Evolutionary conservation across 2,888 invertebrate species (phyloP), one percentile per base, ranked within the genome.

Genomic region (Andrena haemorrhoa): DNA sequence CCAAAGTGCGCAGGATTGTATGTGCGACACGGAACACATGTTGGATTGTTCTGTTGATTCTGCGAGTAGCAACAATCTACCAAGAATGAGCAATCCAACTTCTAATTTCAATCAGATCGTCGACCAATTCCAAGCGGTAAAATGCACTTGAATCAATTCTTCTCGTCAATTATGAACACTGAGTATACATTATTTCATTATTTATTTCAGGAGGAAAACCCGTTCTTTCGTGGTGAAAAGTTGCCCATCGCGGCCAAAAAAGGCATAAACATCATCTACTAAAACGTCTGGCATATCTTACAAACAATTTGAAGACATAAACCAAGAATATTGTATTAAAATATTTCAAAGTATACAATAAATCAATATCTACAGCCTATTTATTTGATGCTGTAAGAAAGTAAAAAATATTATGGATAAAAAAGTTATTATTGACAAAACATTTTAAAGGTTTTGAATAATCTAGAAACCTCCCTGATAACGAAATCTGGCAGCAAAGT

Each of bases 11-110:
- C 98, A 99, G 94, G 97, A 98, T 82, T 99, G 99, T 93, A 98
- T 99, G 96, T 99, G 99, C 89, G 99, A 99, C 93, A 97, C 97
- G 16, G 99, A 99, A 92, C 99, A 99, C 94, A 99, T 98, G 98
- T 97, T 98, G 93, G 97, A 97, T 93, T 99, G 99, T 93, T 97
- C 97, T 0, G 95, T 95, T 2, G 95, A 94, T 58, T 92, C 95
- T 33, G 94, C 94, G 29, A 93, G 94, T 26, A 91, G 92, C 12
- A 89, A 88, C 35, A 86, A 70, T 49, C 68, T 93, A 12, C 75
- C 90, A 4, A 89, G 80, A 33, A 90, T 92, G 79, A 91, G 93
- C 26, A 93, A 95, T 20, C 93, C 94, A 16, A 95, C 95, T 83
- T 93, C 96, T 2, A 96, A 96, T 75, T 95, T 97, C 76, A 96